phyloP scores from a whole-genome alignment of 2,888 invertebrate genomes.

The Heliconius ismenius region DNA sequence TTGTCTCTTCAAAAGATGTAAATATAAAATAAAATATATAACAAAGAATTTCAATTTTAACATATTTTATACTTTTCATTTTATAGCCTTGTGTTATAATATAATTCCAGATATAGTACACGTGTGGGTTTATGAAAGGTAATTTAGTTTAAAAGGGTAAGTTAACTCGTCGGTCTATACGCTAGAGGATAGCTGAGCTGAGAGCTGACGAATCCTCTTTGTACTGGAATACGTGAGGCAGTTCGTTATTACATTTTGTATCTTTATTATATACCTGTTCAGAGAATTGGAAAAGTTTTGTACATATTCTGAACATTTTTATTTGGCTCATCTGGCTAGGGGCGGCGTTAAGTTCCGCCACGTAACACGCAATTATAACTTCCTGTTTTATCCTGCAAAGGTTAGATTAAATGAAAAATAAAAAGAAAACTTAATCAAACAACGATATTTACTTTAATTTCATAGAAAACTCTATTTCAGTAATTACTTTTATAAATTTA shows the following conservation, averaged over 20 bases:
- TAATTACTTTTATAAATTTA: background rate
- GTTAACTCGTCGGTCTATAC: slow-evolving; percentile 14
- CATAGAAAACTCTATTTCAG: background rate
- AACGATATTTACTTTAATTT: background rate
- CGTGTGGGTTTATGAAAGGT: slow-evolving; percentile 8
- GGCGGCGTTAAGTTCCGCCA: background rate
- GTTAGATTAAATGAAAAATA: no score
- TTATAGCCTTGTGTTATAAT: slow-evolving; percentile 2
- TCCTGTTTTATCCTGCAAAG: no score
- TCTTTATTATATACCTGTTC: background rate
- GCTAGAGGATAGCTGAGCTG: background rate
- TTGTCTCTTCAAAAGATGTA: background rate
- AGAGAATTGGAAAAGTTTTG: background rate
- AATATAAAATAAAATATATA: background rate
- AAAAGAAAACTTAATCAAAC: background rate
- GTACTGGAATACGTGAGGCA: background rate
- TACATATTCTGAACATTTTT: background rate
- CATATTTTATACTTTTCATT: background rate
- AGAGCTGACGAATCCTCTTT: slow-evolving; percentile 14
- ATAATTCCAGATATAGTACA: slow-evolving; percentile 8
- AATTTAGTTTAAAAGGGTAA: slow-evolving; percentile 24
- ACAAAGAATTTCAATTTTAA: background rate
- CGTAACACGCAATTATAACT: background rate
- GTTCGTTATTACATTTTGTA: background rate
- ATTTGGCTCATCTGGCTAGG: background rate